Evolutionary conservation across 2,113 vertebrate species (phyloP).

Genomic region (Aramus guarauna): DNA sequence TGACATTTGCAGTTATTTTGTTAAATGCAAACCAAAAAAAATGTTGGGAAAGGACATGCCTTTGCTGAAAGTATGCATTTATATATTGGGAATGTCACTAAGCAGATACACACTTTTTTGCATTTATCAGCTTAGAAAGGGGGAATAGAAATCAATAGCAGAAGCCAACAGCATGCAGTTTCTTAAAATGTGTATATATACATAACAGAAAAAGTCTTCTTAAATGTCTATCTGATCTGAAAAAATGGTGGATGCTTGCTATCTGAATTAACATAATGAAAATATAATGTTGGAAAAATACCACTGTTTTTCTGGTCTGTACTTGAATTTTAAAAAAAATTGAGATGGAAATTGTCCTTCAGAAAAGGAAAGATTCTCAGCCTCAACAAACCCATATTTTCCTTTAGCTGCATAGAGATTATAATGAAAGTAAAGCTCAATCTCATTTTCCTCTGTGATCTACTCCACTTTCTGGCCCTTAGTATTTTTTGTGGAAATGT

Average conservation of each 20-base stretch:
- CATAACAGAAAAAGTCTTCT: neutral
- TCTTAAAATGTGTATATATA: neutral
- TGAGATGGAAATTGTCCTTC: neutral
- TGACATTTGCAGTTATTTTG: slow-evolving; percentile 81
- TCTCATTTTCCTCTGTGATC: neutral
- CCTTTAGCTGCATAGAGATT: neutral
- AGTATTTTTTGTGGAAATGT: neutral
- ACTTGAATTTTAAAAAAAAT: neutral
- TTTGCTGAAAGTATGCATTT: slow-evolving; percentile 62
- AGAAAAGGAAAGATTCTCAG: neutral
- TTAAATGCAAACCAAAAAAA: slow-evolving; percentile 75
- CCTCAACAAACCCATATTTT: neutral
- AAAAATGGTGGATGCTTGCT: neutral
- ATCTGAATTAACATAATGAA: neutral
- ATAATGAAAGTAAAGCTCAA: neutral
- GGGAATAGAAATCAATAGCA: neutral
- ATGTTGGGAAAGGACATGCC: slow-evolving; percentile 66
- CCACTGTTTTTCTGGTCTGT: neutral
- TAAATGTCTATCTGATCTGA: neutral
- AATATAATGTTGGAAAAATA: neutral
- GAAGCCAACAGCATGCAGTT: neutral
- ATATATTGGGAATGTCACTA: slow-evolving; percentile 52
- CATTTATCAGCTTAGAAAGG: slow-evolving; percentile 15
- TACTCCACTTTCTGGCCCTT: neutral
- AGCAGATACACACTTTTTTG: slow-evolving; percentile 44